A percentile compares a stretch with the other conserved stretches of the same genome.
Conservation (phyloP, 2,888 invertebrate genomes). For the Sarcophaga caerulescens region DNA sequence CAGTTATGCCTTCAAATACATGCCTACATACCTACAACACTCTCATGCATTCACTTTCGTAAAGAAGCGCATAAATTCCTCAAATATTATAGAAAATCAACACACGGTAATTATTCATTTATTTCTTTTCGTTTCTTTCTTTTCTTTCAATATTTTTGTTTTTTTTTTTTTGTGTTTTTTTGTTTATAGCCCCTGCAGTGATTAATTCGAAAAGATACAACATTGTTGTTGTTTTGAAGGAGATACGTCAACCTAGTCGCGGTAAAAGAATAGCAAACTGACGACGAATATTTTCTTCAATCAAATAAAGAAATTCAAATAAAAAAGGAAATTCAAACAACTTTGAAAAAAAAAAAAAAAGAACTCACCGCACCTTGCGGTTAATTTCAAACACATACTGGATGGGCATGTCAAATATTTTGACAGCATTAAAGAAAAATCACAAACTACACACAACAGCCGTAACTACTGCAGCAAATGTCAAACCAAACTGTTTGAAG, state of each 20-base stretch:
- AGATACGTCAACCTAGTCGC: constrained; percentile 27
- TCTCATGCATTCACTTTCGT: neutral
- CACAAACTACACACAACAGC: neutral
- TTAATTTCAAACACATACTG: constrained; percentile 62
- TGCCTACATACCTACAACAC: constrained; percentile 11
- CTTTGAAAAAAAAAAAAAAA: constrained; percentile 29
- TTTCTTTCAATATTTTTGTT: constrained; percentile 2
- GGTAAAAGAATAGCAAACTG: neutral
- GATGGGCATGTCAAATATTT: constrained; percentile 61
- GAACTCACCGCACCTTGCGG: constrained; percentile 66
- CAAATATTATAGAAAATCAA: constrained; percentile 59
- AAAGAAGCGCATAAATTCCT: constrained; percentile 50
- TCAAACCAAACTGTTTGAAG: constrained; percentile 50
- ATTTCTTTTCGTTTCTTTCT: constrained; percentile 26
- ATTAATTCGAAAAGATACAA: constrained; percentile 65
- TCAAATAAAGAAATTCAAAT: constrained; percentile 23
- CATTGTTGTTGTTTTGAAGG: constrained; percentile 40
- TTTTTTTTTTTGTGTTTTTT: constrained; percentile 13
- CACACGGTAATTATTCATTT: constrained; percentile 62
- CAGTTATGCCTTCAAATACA: constrained; percentile 1
- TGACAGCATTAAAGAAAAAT: constrained; percentile 62
- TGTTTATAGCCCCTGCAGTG: constrained; percentile 45
- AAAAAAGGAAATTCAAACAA: constrained; percentile 59
- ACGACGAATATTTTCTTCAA: neutral
- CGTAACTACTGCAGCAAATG: constrained; percentile 38